phyloP scores from a whole-genome alignment of 30 jellyfish, hydroid and myxozoan genomes.

The Aurelia aurita region DNA sequence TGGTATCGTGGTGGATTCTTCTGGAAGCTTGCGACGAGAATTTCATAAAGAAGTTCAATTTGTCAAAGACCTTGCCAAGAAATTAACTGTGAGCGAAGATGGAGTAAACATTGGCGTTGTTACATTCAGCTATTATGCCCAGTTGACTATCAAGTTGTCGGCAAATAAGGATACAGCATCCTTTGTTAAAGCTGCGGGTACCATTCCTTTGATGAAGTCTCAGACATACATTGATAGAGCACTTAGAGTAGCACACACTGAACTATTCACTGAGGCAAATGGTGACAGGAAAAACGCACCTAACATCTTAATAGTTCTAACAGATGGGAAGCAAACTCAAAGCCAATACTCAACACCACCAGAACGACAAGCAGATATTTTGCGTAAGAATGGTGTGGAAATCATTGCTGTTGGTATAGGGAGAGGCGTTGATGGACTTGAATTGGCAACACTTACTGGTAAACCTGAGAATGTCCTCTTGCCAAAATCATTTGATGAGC shows the following conservation, averaged over 20 bases:
- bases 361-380: slow-evolving; percentile 22
- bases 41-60: slow-evolving; percentile 54
- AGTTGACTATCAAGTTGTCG: slow-evolving; percentile 62
- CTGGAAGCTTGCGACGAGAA: slow-evolving; percentile 70
- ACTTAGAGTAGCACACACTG: slow-evolving; percentile 17
- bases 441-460: slow-evolving; percentile 67
- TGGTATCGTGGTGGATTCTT: slow-evolving; percentile 76
- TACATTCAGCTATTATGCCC: slow-evolving; percentile 70
- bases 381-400: slow-evolving; percentile 55
- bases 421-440: slow-evolving; percentile 25
- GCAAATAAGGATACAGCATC: slow-evolving; percentile 56
- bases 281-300: slow-evolving; percentile 80
- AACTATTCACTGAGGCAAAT: slow-evolving; percentile 54
- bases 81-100: slow-evolving; percentile 33
- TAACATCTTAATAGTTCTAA: slow-evolving; percentile 51
- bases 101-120: slow-evolving; percentile 84
- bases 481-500: slow-evolving; percentile 58
- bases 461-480: slow-evolving; percentile 43
- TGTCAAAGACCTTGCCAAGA: slow-evolving; percentile 47
- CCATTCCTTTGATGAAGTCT: slow-evolving; percentile 45
- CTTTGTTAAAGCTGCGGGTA: slow-evolving; percentile 23
- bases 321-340: slow-evolving; percentile 76
- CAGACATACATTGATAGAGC: slow-evolving; percentile 78
- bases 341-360: slow-evolving; percentile 46
- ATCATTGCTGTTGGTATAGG: slow-evolving; percentile 78